These are phyloP conservation scores for Apantesis nais DNA, from an alignment of 2,888 invertebrate genomes.

Conservation along the genomic window DNA sequence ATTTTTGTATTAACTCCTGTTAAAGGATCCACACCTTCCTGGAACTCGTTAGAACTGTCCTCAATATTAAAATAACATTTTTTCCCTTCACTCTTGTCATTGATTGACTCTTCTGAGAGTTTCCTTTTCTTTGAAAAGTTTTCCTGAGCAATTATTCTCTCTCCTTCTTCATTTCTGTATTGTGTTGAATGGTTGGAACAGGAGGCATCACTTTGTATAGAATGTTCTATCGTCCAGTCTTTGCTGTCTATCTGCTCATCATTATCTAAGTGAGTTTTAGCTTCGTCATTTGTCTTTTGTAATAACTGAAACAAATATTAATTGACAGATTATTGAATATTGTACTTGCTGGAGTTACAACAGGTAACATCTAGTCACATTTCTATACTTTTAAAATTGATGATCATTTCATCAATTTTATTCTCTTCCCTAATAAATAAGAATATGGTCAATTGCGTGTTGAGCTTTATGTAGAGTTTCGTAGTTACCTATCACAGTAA, in stretches of 20 bases:
- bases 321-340: not conserved
- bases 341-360: not conserved
- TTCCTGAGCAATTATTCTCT: not conserved
- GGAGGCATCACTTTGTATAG: slow-evolving; percentile 6
- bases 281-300: not conserved
- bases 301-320: not conserved
- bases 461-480: no score
- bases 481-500: no score
- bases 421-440: no score
- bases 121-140: not conserved
- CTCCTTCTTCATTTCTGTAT: not conserved
- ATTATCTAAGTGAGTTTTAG: not conserved
- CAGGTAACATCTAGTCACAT: not conserved
- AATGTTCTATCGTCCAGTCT: not conserved
- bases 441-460: no score
- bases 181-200: not conserved
- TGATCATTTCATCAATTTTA: no score
- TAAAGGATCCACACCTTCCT: not conserved
- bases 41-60: not conserved
- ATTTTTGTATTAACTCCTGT: not conserved
- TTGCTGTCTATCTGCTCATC: not conserved
- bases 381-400: no score
- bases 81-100: not conserved
- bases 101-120: not conserved
- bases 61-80: not conserved